phyloP scores from a whole-genome alignment of 2,113 vertebrate species.

The Ophthalmolycus amberensis region DNA sequence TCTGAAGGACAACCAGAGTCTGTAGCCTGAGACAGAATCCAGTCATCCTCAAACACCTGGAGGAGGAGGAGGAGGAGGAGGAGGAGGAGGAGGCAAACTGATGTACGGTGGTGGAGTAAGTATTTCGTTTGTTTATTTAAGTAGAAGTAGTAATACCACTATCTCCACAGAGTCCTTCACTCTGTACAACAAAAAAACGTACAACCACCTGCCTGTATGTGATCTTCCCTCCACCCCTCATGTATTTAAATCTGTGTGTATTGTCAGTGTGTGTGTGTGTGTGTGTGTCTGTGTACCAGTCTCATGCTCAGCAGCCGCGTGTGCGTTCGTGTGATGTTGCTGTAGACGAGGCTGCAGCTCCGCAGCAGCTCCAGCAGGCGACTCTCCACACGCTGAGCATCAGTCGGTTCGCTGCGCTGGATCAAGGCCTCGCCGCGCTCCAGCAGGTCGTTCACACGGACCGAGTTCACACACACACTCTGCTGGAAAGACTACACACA shows the following conservation, averaged over 20 bases:
- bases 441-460: constrained; percentile 81
- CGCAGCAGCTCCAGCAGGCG: constrained; percentile 82
- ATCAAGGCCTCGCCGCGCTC: constrained; percentile 83
- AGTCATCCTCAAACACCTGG: constrained; percentile 86
- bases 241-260: not conserved
- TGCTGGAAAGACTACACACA: constrained; percentile 83
- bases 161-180: not conserved
- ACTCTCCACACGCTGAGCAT: constrained; percentile 79
- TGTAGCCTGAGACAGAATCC: constrained; percentile 68
- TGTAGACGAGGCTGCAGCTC: constrained; percentile 81
- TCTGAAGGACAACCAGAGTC: constrained; percentile 83
- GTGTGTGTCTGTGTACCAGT: constrained; percentile 4
- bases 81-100: not conserved
- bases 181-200: not conserved
- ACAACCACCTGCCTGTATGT: not conserved
- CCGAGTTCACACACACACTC: constrained; percentile 80
- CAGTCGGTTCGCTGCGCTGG: constrained; percentile 75
- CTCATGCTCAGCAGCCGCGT: constrained; percentile 83
- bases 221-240: not conserved
- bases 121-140: not conserved
- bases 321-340: constrained; percentile 80
- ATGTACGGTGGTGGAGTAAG: not conserved
- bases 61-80: constrained; percentile 7
- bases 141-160: not conserved
- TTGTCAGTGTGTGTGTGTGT: constrained; percentile 1